Percentiles rank a stretch among this genome's conserved stretches.
Conservation (phyloP, 2,113 vertebrate species). For the Nyctibius bracteatus region DNA sequence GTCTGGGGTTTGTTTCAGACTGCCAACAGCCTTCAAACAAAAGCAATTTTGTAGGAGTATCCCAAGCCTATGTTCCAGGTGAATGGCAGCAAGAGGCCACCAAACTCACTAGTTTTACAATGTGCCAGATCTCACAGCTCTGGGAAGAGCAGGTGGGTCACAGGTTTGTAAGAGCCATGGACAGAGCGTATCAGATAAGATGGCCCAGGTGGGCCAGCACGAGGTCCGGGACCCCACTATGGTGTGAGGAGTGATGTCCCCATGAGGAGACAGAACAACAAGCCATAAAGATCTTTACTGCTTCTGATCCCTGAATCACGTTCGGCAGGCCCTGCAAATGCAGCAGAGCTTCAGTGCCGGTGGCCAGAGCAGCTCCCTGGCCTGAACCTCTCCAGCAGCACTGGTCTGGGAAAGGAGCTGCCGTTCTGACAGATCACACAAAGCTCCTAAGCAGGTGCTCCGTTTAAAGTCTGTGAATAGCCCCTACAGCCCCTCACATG, state of each 20-base stretch:
- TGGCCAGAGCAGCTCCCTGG: background rate
- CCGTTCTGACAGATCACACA: background rate
- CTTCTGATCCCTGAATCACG: background rate
- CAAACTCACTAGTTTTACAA: background rate
- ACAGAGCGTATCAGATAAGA: background rate
- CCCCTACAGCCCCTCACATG: fast-evolving
- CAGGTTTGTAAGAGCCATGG: background rate
- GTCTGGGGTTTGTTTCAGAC: background rate
- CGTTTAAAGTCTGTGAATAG: background rate
- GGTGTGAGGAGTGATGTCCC: background rate
- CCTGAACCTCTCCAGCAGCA: background rate
- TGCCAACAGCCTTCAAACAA: background rate
- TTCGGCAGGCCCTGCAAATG: background rate
- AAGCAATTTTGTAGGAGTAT: background rate
- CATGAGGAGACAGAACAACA: background rate
- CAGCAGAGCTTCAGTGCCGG: background rate
- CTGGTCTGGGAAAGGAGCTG: background rate
- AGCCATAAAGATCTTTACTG: fast-evolving
- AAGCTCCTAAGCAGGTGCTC: background rate
- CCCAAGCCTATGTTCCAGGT: fast-evolving
- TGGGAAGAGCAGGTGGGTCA: background rate
- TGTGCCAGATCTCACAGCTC: fast-evolving
- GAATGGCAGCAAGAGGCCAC: background rate
- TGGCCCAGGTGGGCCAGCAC: background rate
- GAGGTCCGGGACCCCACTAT: background rate